Percentiles rank a stretch among this genome's conserved stretches.
These are phyloP conservation scores for Drosophila erecta DNA, from an alignment of 1,140 invertebrate genomes.

Conservation along the genomic window DNA sequence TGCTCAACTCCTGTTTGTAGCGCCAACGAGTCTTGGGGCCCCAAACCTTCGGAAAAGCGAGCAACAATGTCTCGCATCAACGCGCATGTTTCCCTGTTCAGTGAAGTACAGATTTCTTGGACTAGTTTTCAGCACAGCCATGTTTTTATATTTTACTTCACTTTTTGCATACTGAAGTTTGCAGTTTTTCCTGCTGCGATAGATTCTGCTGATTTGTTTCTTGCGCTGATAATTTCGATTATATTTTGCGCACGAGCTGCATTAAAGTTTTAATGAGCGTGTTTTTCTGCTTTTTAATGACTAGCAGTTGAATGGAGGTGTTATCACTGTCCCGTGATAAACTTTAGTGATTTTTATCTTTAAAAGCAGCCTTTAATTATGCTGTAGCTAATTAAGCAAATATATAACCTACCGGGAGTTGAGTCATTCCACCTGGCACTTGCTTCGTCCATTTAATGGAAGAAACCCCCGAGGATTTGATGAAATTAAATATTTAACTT, in stretches of 20 bases:
- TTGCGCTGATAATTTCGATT: conserved; percentile 7
- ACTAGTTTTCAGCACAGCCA: conserved; percentile 42
- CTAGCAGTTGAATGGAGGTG: too few species aligned
- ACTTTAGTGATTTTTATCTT: too few species aligned
- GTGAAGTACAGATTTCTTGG: conserved; percentile 51
- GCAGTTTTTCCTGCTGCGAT: conserved; percentile 16
- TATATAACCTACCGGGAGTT: background rate
- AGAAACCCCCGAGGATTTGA: conserved; percentile 6
- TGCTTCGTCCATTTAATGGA: conserved; percentile 1
- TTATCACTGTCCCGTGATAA: too few species aligned
- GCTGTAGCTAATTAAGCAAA: conserved; percentile 5
- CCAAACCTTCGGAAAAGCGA: conserved; percentile 6
- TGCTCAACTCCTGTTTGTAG: conserved; percentile 5
- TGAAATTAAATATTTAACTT: conserved; percentile 70
- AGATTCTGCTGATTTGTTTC: conserved; percentile 13
- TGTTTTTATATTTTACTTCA: conserved; percentile 8
- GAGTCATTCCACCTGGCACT: conserved; percentile 7
- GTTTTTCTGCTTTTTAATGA: conserved; percentile 24
- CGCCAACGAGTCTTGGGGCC: background rate
- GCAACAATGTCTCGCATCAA: conserved; percentile 66
- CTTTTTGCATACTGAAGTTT: conserved; percentile 20
- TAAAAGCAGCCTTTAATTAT: background rate
- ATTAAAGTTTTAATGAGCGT: conserved; percentile 47
- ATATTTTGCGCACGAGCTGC: conserved; percentile 1
- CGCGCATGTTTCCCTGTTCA: conserved; percentile 65